These are phyloP conservation scores for Epinotia ramella DNA, from an alignment of 2,888 invertebrate species.

Conservation along the genomic window DNA sequence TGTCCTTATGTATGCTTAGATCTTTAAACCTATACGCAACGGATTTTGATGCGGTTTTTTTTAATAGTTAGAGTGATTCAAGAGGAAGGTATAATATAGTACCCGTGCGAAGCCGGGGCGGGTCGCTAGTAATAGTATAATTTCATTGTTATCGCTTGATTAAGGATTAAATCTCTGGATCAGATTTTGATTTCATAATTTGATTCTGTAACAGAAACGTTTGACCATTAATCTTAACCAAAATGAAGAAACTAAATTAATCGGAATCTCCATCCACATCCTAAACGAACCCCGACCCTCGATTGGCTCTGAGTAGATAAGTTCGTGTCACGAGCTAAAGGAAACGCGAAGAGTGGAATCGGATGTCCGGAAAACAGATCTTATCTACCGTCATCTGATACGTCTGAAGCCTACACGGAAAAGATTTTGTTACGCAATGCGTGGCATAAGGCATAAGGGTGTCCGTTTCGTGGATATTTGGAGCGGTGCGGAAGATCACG, in stretches of 20 bases:
- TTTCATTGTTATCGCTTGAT: no score
- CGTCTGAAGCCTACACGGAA: conserved; percentile 19
- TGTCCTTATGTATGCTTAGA: no score
- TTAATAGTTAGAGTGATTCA: no score
- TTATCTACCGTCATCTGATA: conserved; percentile 34
- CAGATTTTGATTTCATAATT: not conserved
- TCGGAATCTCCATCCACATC: conserved; percentile 11
- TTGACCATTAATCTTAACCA: not conserved
- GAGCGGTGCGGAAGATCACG: not conserved
- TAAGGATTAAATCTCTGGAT: not conserved
- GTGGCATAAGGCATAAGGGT: not conserved
- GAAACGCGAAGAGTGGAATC: conserved; percentile 31
- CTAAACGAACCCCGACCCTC: conserved; percentile 8
- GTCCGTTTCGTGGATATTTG: conserved; percentile 28
- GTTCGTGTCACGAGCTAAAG: conserved; percentile 35
- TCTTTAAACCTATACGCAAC: no score
- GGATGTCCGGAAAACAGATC: conserved; percentile 35
- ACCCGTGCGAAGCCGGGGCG: no score
- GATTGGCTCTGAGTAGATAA: conserved; percentile 33
- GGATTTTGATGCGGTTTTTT: no score
- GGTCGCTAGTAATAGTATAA: no score
- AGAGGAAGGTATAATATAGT: no score
- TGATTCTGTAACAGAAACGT: not conserved
- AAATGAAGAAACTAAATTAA: conserved; percentile 21
- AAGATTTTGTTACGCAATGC: conserved; percentile 36